Percentiles rank a stretch among this genome's conserved stretches.
Evolutionary conservation across 2,113 vertebrate species (phyloP).

Genomic region (Cromileptes altivelis): DNA sequence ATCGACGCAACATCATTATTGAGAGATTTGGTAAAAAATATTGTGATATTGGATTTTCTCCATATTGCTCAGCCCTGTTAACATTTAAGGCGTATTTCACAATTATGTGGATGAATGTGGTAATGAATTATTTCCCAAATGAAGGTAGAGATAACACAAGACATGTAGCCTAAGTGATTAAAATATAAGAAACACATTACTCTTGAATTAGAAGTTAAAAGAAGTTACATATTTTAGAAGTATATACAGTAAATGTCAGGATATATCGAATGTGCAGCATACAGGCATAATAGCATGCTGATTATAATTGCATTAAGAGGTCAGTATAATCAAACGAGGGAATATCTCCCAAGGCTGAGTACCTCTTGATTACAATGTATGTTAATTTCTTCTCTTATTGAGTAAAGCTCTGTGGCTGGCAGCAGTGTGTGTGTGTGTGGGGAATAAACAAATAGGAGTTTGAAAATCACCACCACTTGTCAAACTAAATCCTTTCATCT

Average conservation of each 20-base stretch:
- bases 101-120: neutral
- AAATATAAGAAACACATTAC: neutral
- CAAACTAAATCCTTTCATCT: slow-evolving; percentile 31
- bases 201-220: neutral
- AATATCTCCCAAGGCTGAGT: neutral
- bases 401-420: slow-evolving; percentile 15
- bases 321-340: neutral
- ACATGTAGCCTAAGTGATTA: too few relatives aligned
- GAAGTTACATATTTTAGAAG: neutral
- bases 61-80: too few relatives aligned
- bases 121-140: neutral
- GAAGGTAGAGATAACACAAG: neutral
- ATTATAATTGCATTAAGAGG: neutral
- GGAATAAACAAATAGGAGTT: slow-evolving; percentile 38
- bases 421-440: neutral
- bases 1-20: too few relatives aligned
- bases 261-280: neutral
- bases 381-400: slow-evolving; percentile 11
- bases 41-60: too few relatives aligned
- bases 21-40: too few relatives aligned
- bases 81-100: too few relatives aligned
- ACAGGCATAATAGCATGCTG: too few relatives aligned
- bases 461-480: slow-evolving; percentile 33
- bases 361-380: neutral
- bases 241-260: neutral